These are phyloP conservation scores for Rhimphoctona megacephalus DNA, from an alignment of 2,888 invertebrate species.

Conservation along the genomic window DNA sequence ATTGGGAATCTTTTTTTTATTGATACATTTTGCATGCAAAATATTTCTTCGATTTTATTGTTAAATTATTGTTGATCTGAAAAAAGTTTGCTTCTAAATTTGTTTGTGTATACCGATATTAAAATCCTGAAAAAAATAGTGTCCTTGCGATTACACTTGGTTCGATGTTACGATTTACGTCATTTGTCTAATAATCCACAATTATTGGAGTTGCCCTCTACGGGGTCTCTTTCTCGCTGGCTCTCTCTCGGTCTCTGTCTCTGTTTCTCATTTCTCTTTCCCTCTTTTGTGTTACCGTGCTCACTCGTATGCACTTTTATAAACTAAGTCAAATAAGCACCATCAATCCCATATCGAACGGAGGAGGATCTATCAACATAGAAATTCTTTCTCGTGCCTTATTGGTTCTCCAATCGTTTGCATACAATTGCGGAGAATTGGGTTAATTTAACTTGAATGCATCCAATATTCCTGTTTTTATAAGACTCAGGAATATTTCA, in stretches of 20 bases:
- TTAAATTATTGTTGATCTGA: neutral
- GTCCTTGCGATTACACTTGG: neutral
- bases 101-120: too few species aligned
- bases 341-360: conserved; percentile 68
- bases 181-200: conserved; percentile 47
- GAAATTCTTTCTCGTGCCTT: conserved; percentile 63
- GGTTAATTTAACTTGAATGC: conserved; percentile 26
- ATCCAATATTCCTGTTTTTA: neutral
- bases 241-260: conserved; percentile 8
- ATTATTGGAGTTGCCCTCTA: conserved; percentile 24
- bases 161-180: conserved; percentile 41
- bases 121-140: neutral
- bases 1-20: neutral
- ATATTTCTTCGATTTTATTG: neutral
- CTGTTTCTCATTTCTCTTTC: neutral
- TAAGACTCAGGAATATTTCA: neutral
- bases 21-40: neutral
- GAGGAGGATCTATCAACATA: conserved; percentile 60
- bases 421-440: conserved; percentile 29
- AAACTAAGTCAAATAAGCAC: too few species aligned
- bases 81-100: neutral
- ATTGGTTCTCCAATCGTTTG: conserved; percentile 51
- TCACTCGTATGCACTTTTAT: neutral
- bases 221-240: too few species aligned
- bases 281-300: neutral